phyloP scores from a whole-genome alignment of 2,888 invertebrate species.

The Crioceris asparagi region DNA sequence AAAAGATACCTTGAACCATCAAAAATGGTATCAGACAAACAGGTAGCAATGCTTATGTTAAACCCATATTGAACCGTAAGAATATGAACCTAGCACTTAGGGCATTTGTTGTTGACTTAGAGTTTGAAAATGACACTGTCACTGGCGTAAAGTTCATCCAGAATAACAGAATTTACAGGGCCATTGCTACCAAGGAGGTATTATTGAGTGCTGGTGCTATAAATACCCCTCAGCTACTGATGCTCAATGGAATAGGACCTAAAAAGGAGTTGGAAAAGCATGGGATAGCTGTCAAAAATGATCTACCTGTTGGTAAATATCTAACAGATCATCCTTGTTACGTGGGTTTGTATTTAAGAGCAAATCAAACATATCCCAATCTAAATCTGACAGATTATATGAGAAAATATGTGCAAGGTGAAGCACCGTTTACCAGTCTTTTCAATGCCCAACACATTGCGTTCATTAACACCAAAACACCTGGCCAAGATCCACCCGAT shows the following conservation, averaged over 20 bases:
- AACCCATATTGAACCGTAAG: slow-evolving; percentile 38
- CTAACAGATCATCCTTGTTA: slow-evolving; percentile 24
- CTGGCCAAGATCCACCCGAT: neutral
- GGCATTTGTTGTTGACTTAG: slow-evolving; percentile 44
- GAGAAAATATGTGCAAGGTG: slow-evolving; percentile 3
- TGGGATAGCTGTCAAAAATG: slow-evolving; percentile 19
- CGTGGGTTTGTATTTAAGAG: slow-evolving; percentile 16
- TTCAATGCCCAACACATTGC: slow-evolving; percentile 4
- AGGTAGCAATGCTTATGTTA: slow-evolving; percentile 50
- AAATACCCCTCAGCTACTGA: slow-evolving; percentile 40
- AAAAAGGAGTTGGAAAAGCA: slow-evolving; percentile 16
- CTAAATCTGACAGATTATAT: neutral
- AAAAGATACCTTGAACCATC: slow-evolving; percentile 50
- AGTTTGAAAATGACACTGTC: slow-evolving; percentile 40
- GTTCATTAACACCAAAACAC: slow-evolving; percentile 9
- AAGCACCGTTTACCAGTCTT: slow-evolving; percentile 4
- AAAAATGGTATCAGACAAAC: slow-evolving; percentile 48
- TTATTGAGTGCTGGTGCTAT: slow-evolving; percentile 68
- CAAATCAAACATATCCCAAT: slow-evolving; percentile 1
- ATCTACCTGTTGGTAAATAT: slow-evolving; percentile 23
- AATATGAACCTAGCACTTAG: slow-evolving; percentile 47
- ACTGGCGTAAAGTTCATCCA: slow-evolving; percentile 45
- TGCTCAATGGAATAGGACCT: slow-evolving; percentile 28
- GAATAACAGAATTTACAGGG: slow-evolving; percentile 36
- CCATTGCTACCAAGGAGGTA: slow-evolving; percentile 53